A percentile compares a stretch with the other conserved stretches of the same genome.
phyloP scores from a whole-genome alignment of 2,797 vertebrate species.

The Staurois parvus region DNA sequence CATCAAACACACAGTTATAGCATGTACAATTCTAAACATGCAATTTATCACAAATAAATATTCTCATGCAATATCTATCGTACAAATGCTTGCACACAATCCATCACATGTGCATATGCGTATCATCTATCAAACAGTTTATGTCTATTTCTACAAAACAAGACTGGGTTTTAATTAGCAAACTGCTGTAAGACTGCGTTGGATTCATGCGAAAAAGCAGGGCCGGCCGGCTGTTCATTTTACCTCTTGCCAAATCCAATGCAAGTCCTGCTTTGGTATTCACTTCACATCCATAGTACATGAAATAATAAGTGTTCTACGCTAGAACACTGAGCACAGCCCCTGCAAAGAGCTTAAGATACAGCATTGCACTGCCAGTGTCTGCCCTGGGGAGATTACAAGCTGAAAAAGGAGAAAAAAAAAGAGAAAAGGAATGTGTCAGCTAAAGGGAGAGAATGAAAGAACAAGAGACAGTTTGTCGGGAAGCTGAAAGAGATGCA shows the following conservation, averaged over 20 bases:
- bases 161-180: slow-evolving; percentile 49
- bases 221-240: slow-evolving; percentile 45
- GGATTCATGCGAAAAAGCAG: slow-evolving; percentile 34
- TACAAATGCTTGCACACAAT: slow-evolving; percentile 33
- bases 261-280: slow-evolving; percentile 58
- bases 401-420: slow-evolving; percentile 39
- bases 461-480: slow-evolving; percentile 50
- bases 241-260: slow-evolving; percentile 59
- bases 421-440: slow-evolving; percentile 55
- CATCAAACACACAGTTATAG: slow-evolving; percentile 29
- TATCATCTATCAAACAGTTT: slow-evolving; percentile 37
- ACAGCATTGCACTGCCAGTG: slow-evolving; percentile 59
- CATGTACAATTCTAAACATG: slow-evolving; percentile 32
- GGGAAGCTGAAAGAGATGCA: slow-evolving; percentile 49
- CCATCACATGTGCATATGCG: slow-evolving; percentile 19
- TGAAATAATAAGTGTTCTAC: slow-evolving; percentile 62
- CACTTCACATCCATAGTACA: slow-evolving; percentile 56
- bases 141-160: slow-evolving; percentile 41
- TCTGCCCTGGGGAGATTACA: slow-evolving; percentile 62
- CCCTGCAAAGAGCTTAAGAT: slow-evolving; percentile 61
- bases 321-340: slow-evolving; percentile 61
- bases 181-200: slow-evolving; percentile 42
- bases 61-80: slow-evolving; percentile 4
- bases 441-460: slow-evolving; percentile 43
- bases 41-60: slow-evolving; percentile 27